Percentiles rank a stretch among this genome's conserved stretches.
phyloP scores from a whole-genome alignment of 2,888 invertebrate species.

The Andrena chrysosceles region DNA sequence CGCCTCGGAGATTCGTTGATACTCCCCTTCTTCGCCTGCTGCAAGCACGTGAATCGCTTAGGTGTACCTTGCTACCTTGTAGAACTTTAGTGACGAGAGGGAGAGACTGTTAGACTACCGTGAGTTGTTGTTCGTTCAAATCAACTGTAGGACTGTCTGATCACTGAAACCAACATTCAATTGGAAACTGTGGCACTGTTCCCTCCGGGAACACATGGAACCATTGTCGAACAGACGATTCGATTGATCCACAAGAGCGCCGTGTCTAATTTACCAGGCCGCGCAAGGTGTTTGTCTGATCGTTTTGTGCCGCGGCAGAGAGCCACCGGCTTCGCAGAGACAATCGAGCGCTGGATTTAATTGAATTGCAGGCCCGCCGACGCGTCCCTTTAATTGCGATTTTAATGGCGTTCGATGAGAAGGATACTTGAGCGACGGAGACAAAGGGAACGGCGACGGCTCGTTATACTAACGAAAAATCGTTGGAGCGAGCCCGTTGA shows the following conservation, averaged over 20 bases:
- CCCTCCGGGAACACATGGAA: neutral
- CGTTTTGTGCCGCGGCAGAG: slow-evolving; percentile 6
- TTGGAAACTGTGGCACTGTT: neutral
- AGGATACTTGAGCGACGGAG: neutral
- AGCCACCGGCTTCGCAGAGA: neutral
- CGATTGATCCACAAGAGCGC: slow-evolving; percentile 5
- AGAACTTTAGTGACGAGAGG: neutral
- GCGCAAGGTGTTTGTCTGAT: slow-evolving; percentile 31
- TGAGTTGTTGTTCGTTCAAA: neutral
- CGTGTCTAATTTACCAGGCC: slow-evolving; percentile 18
- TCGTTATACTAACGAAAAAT: slow-evolving; percentile 11
- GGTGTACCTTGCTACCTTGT: neutral
- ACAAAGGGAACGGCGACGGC: slow-evolving; percentile 2
- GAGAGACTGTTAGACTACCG: neutral
- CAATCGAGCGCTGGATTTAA: slow-evolving; percentile 34
- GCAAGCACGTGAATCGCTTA: slow-evolving; percentile 46
- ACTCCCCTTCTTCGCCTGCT: slow-evolving; percentile 85
- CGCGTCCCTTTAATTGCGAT: slow-evolving; percentile 29
- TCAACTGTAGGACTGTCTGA: neutral
- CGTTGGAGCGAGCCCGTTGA: neutral
- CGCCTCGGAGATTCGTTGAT: slow-evolving; percentile 87
- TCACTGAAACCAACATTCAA: neutral
- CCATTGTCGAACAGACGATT: neutral
- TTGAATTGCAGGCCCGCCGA: neutral
- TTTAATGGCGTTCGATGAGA: neutral